These are phyloP conservation scores for Callospermophilus lateralis DNA, from an alignment of 2,113 vertebrate species.

Conservation along the genomic window DNA sequence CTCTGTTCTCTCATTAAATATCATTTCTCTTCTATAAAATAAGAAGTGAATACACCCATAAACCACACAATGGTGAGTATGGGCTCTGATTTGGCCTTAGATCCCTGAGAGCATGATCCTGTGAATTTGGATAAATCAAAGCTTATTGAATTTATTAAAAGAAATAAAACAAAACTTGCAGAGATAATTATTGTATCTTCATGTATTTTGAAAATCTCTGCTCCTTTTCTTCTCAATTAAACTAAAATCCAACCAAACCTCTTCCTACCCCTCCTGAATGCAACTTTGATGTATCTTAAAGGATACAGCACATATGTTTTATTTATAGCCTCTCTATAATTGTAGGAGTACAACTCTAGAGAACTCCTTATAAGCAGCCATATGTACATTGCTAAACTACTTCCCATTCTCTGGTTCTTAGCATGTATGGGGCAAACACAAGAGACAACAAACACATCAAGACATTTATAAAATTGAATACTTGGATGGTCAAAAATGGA, in stretches of 20 bases:
- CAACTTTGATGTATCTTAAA: conserved; percentile 27
- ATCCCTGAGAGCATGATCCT: neutral
- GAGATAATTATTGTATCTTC: neutral
- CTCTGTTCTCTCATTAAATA: neutral
- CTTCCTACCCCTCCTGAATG: neutral
- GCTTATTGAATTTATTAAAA: neutral
- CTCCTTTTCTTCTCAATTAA: neutral
- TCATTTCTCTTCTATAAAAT: conserved; percentile 11
- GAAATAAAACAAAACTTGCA: conserved; percentile 22
- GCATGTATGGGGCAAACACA: neutral
- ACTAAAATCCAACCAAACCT: neutral
- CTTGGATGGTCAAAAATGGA: conserved; percentile 32
- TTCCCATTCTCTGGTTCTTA: conserved; percentile 14
- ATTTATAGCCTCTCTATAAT: conserved; percentile 33
- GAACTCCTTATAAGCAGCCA: neutral
- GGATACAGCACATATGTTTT: neutral
- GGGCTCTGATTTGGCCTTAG: neutral
- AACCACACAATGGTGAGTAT: neutral
- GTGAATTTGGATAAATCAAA: conserved; percentile 31
- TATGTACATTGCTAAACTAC: neutral
- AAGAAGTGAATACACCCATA: conserved; percentile 23
- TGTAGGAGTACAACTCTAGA: neutral
- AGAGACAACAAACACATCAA: conserved; percentile 28
- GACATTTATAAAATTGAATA: conserved; percentile 54
- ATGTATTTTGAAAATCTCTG: conserved; percentile 21